Percentiles rank a stretch among this genome's conserved stretches.
phyloP scores from a whole-genome alignment of 2,797 vertebrate genomes.

The Percopsis omiscomaycus region DNA sequence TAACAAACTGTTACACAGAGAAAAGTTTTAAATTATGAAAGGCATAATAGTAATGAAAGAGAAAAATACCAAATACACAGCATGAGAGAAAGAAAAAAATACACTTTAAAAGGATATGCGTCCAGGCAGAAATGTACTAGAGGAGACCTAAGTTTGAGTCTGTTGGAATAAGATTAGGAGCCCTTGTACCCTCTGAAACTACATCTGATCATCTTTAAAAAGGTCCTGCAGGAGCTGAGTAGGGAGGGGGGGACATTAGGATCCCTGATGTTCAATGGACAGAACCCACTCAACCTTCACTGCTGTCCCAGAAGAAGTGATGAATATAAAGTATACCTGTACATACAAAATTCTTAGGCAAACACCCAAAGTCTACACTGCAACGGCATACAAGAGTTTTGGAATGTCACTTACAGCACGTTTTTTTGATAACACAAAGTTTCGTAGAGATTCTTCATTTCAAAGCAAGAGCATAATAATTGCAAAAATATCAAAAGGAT shows the following conservation, averaged over 20 bases:
- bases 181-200: constrained; percentile 9
- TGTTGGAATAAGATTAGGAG: background rate
- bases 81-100: background rate
- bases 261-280: constrained; percentile 3
- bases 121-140: background rate
- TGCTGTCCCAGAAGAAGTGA: background rate
- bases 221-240: background rate
- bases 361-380: too few species aligned
- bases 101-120: background rate
- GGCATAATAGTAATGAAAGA: background rate
- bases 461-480: too few species aligned
- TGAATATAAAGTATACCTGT: constrained; percentile 10
- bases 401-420: too few species aligned
- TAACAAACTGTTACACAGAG: background rate
- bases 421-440: too few species aligned
- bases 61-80: background rate
- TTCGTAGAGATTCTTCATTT: too few species aligned
- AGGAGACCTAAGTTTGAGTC: background rate
- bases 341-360: background rate
- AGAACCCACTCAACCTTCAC: background rate
- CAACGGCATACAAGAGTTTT: too few species aligned
- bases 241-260: background rate
- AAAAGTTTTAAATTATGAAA: background rate
- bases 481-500: too few species aligned
- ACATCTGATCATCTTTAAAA: constrained; percentile 17